phyloP scores from a whole-genome alignment of 2,888 invertebrate species.

The Meloe dianella region DNA sequence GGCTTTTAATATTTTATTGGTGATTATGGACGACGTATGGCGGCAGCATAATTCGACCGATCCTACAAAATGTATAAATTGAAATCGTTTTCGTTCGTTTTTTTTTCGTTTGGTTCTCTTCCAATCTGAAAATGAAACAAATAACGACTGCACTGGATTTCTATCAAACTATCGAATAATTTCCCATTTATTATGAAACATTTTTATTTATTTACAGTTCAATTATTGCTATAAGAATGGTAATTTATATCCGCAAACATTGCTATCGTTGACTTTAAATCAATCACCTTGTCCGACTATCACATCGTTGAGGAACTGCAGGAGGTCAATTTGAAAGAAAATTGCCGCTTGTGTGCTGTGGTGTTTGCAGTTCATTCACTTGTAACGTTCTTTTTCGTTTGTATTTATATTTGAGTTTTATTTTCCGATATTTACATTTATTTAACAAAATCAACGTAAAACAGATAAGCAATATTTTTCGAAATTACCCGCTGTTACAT shows the following conservation, averaged over 20 bases:
- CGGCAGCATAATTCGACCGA: background rate
- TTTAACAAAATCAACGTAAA: background rate
- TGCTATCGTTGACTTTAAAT: slow-evolving; percentile 4
- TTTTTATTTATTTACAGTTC: background rate
- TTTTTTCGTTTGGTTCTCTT: no score
- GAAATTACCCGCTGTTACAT: background rate
- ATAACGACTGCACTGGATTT: no score
- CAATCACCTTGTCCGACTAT: background rate
- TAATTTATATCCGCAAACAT: background rate
- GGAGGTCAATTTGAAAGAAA: slow-evolving; percentile 3
- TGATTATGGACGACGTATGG: slow-evolving; percentile 14
- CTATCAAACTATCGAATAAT: no score
- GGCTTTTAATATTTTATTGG: slow-evolving; percentile 12
- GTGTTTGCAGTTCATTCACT: slow-evolving; percentile 8
- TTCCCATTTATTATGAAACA: no score
- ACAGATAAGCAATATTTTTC: background rate
- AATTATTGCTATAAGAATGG: background rate
- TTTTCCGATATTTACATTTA: background rate
- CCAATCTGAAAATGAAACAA: background rate
- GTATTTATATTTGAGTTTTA: background rate
- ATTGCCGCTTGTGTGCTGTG: slow-evolving; percentile 1
- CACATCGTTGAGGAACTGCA: background rate
- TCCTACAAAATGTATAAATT: background rate
- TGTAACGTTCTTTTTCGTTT: background rate
- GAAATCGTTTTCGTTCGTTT: background rate